phyloP scores from a whole-genome alignment of 2,797 vertebrate species.

The Euthynnus affinis region DNA sequence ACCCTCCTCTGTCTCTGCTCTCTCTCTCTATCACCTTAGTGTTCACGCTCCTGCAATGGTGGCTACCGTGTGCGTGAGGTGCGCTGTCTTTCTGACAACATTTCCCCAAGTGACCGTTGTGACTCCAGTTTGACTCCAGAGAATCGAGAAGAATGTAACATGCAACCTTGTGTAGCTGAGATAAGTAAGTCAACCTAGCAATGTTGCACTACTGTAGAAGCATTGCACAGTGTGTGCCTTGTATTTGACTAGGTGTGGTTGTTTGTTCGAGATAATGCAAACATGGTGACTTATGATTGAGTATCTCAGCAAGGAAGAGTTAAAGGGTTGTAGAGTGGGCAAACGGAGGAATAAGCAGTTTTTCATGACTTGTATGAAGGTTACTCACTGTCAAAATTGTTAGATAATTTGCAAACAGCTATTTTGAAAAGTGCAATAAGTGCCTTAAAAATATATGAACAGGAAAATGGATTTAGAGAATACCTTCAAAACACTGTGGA shows the following conservation, averaged over 20 bases:
- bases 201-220: background rate
- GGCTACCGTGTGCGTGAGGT: slow-evolving; percentile 85
- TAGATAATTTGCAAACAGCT: background rate
- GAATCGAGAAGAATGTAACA: slow-evolving; percentile 81
- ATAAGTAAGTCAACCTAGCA: slow-evolving; percentile 70
- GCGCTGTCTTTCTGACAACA: slow-evolving; percentile 79
- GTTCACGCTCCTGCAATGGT: slow-evolving; percentile 82
- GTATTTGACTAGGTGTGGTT: background rate
- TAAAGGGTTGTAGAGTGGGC: background rate
- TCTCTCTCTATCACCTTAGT: slow-evolving; percentile 63
- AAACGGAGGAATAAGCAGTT: background rate
- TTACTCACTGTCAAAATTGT: background rate
- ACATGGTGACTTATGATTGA: background rate
- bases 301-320: background rate
- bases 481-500: background rate
- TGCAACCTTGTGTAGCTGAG: slow-evolving; percentile 74
- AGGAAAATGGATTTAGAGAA: no score
- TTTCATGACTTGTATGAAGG: slow-evolving; percentile 6
- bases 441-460: background rate
- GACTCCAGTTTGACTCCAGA: slow-evolving; percentile 74
- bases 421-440: background rate
- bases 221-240: background rate
- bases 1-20: background rate
- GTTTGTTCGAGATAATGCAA: slow-evolving; percentile 1
- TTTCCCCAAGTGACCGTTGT: slow-evolving; percentile 73